These are phyloP conservation scores for Stomatorhinus walkeri DNA, from an alignment of 2,797 vertebrate species.

Conservation along the genomic window DNA sequence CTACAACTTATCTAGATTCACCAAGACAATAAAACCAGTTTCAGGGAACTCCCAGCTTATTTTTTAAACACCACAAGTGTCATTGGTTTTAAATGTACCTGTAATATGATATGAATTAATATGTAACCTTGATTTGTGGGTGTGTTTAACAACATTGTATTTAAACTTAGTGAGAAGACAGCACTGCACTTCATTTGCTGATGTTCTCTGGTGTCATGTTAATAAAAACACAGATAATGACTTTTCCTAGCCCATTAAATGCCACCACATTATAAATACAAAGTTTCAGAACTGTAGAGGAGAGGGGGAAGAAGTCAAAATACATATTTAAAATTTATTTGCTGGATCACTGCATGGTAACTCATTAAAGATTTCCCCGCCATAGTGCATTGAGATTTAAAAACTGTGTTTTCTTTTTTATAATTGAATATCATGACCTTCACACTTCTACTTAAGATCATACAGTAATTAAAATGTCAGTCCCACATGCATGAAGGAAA, in stretches of 20 bases:
- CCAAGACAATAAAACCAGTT: not conserved
- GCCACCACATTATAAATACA: not conserved
- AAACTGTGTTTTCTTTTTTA: not conserved
- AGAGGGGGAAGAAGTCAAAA: not conserved
- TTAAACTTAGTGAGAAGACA: not conserved
- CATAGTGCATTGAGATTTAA: not conserved
- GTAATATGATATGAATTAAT: not conserved
- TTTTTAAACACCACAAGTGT: not conserved
- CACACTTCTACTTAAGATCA: not conserved
- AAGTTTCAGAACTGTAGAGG: not conserved
- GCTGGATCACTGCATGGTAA: not conserved
- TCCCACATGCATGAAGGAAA: not conserved
- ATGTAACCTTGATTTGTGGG: not conserved
- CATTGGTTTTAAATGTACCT: not conserved
- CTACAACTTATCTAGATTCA: not conserved
- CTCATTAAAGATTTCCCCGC: not conserved
- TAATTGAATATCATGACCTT: not conserved
- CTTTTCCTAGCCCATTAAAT: not conserved
- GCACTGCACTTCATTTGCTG: not conserved
- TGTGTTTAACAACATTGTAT: not conserved
- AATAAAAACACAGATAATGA: constrained; percentile 5
- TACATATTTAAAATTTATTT: not conserved
- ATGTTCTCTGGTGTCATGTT: not conserved
- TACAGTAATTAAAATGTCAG: not conserved
- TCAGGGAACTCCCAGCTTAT: not conserved